phyloP scores from a whole-genome alignment of 2,797 vertebrate genomes.

The Sciurus vulgaris region DNA sequence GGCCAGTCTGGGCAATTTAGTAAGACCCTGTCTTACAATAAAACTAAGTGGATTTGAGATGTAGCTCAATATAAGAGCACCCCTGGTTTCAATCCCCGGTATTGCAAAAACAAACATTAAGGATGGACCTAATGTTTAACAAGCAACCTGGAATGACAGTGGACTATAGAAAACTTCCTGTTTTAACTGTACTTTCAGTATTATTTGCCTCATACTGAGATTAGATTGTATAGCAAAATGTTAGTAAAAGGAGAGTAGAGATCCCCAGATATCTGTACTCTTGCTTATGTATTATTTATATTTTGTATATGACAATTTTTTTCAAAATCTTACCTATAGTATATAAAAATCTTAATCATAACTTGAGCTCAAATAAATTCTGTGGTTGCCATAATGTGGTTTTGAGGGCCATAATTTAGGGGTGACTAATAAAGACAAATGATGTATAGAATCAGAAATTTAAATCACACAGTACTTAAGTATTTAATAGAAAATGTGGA shows the following conservation, averaged over 20 bases:
- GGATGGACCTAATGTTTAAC: slow-evolving; percentile 6
- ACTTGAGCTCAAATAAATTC: background rate
- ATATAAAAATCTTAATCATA: background rate
- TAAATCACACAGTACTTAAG: background rate
- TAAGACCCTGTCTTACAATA: too few relatives aligned
- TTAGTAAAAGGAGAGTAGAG: background rate
- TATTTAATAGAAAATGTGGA: too few relatives aligned
- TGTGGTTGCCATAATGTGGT: background rate
- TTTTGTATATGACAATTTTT: background rate
- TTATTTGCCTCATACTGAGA: background rate
- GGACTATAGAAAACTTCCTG: background rate
- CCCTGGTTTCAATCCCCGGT: too few relatives aligned
- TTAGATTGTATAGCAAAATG: background rate
- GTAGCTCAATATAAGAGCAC: too few relatives aligned
- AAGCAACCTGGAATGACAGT: background rate
- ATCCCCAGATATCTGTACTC: background rate
- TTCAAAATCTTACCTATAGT: background rate
- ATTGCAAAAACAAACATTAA: too few relatives aligned
- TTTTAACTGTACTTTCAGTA: background rate
- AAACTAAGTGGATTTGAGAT: too few relatives aligned
- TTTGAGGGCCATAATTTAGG: background rate
- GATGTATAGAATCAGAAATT: background rate
- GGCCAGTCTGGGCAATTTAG: background rate
- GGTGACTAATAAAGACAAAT: background rate
- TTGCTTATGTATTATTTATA: background rate